A percentile compares a stretch with the other conserved stretches of the same genome.
These are phyloP conservation scores for Malthinus seriepunctatus DNA, from an alignment of 2,888 invertebrate genomes.

Conservation along the genomic window DNA sequence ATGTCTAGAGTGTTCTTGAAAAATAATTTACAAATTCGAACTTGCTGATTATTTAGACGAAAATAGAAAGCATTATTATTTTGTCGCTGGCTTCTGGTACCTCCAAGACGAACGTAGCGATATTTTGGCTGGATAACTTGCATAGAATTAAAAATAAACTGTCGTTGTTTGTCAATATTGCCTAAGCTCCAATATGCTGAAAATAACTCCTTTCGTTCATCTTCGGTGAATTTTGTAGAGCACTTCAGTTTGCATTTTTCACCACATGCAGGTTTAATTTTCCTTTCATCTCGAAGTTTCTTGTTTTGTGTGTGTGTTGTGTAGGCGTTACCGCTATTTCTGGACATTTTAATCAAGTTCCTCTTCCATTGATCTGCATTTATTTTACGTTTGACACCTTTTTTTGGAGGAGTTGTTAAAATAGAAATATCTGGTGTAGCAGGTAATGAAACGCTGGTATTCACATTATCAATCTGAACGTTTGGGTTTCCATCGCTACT, in stretches of 20 bases:
- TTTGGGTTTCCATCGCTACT: too few relatives aligned
- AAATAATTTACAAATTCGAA: slow-evolving; percentile 19
- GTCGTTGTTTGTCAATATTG: background rate
- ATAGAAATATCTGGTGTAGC: background rate
- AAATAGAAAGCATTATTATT: slow-evolving; percentile 14
- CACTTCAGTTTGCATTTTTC: slow-evolving; percentile 11
- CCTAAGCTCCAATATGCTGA: slow-evolving; percentile 6
- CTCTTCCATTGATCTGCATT: background rate
- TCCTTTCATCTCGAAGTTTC: background rate
- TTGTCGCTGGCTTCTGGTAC: background rate
- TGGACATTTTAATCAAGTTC: background rate
- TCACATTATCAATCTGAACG: too few relatives aligned
- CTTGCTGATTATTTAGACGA: background rate
- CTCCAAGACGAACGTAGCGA: background rate
- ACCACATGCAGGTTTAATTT: slow-evolving; percentile 1
- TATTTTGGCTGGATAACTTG: slow-evolving; percentile 4
- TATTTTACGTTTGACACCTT: background rate
- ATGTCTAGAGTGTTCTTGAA: slow-evolving; percentile 25
- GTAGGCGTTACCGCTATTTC: background rate
- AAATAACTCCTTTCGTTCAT: slow-evolving; percentile 2
- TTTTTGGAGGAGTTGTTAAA: background rate
- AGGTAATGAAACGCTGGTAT: too few relatives aligned
- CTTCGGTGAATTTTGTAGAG: slow-evolving; percentile 5
- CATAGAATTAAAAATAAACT: slow-evolving; percentile 2
- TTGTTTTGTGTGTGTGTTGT: background rate